Percentiles rank a stretch among this genome's conserved stretches.
Conservation (phyloP, 2,113 vertebrate species). For the Setophaga petechia region DNA sequence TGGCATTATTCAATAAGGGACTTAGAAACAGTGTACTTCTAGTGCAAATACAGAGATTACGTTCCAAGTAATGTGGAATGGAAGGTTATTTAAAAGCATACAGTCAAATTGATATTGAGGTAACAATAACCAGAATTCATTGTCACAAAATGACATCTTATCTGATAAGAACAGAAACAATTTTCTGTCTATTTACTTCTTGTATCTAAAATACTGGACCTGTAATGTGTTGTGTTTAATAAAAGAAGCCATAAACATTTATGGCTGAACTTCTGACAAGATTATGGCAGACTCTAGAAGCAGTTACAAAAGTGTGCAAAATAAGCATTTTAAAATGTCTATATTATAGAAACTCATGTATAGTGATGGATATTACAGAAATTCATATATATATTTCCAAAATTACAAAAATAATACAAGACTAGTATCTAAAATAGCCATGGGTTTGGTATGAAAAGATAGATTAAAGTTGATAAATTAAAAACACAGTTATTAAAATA, state of each 20-base stretch:
- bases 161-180: neutral
- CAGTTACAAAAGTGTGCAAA: neutral
- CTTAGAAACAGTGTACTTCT: neutral
- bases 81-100: neutral
- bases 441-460: neutral
- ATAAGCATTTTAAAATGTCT: neutral
- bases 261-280: neutral
- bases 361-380: neutral
- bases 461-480: neutral
- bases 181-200: neutral
- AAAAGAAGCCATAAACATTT: neutral
- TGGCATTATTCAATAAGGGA: neutral
- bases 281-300: neutral
- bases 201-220: neutral
- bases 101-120: neutral
- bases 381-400: neutral
- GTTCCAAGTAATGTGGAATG: neutral
- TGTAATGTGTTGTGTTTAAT: neutral
- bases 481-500: neutral
- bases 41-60: neutral
- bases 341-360: neutral
- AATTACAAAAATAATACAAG: neutral
- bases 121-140: neutral
- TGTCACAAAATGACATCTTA: neutral
- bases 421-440: neutral